A percentile compares a stretch with the other conserved stretches of the same genome.
phyloP scores from a whole-genome alignment of 64 coral and sea anemone genomes.

The Acropora yongei region DNA sequence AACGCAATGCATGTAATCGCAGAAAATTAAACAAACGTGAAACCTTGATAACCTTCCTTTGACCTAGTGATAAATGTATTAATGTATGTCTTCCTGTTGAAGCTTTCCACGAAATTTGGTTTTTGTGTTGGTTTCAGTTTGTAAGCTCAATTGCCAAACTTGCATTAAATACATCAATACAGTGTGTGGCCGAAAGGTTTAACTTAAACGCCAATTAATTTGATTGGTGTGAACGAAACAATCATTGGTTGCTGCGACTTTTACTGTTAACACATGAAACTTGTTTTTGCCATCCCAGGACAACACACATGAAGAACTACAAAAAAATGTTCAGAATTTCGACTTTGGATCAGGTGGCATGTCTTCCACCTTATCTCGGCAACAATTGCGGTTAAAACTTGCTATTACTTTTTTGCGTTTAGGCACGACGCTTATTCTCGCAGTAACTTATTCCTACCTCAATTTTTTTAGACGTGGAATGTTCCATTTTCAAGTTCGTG shows the following conservation, averaged over 20 bases:
- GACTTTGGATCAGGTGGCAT: too few species aligned
- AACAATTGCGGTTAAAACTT: too few species aligned
- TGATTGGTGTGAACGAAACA: too few species aligned
- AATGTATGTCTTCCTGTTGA: neutral
- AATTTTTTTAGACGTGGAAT: neutral
- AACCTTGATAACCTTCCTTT: neutral
- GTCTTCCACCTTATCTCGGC: too few species aligned
- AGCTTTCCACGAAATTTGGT: neutral
- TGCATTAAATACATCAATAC: too few species aligned
- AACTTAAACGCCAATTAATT: too few species aligned
- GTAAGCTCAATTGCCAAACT: neutral
- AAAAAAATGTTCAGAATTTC: neutral
- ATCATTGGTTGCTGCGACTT: too few species aligned
- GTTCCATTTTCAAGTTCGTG: neutral
- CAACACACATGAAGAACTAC: neutral
- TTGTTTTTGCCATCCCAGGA: neutral
- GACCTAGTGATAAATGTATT: neutral
- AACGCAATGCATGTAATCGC: too few species aligned
- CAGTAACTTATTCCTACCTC: too few species aligned
- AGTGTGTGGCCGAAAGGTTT: too few species aligned
- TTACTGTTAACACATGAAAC: too few species aligned
- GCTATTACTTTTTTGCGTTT: too few species aligned
- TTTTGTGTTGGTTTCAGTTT: slow-evolving; percentile 5
- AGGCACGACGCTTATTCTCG: neutral
- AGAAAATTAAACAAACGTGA: neutral